A percentile compares a stretch with the other conserved stretches of the same genome.
These are phyloP conservation scores for Fregata magnificens DNA, from an alignment of 2,113 vertebrate genomes.

Conservation along the genomic window DNA sequence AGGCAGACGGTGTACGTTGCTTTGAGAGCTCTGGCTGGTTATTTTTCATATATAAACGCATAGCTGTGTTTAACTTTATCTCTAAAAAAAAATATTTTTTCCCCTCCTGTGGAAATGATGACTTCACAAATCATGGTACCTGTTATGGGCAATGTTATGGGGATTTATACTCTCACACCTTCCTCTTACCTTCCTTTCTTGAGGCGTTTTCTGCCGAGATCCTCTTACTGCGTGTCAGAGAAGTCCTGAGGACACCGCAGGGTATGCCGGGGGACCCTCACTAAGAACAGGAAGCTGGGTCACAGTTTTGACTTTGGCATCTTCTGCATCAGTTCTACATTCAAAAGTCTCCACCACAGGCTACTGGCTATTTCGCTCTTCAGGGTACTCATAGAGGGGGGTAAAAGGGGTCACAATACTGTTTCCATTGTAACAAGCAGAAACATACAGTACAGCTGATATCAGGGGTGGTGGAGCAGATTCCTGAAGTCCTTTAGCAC, in stretches of 20 bases:
- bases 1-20: neutral
- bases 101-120: neutral
- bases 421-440: neutral
- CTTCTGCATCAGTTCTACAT: neutral
- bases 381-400: neutral
- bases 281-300: neutral
- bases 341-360: neutral
- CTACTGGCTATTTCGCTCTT: neutral
- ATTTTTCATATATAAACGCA: neutral
- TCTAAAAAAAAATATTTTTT: neutral
- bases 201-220: neutral
- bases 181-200: neutral
- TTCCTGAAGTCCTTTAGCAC: neutral
- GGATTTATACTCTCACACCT: neutral
- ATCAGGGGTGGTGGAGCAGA: neutral
- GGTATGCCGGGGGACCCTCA: neutral
- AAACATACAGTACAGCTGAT: neutral
- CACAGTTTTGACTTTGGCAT: neutral
- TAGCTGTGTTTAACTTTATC: neutral
- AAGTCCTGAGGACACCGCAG: neutral
- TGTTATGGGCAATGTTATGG: neutral
- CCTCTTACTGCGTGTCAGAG: neutral
- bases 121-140: neutral
- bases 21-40: neutral
- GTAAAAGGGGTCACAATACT: neutral